Base-by-base conservation (phyloP, 2,888 invertebrate genomes). In the Andricus quercusramuli region DNA sequence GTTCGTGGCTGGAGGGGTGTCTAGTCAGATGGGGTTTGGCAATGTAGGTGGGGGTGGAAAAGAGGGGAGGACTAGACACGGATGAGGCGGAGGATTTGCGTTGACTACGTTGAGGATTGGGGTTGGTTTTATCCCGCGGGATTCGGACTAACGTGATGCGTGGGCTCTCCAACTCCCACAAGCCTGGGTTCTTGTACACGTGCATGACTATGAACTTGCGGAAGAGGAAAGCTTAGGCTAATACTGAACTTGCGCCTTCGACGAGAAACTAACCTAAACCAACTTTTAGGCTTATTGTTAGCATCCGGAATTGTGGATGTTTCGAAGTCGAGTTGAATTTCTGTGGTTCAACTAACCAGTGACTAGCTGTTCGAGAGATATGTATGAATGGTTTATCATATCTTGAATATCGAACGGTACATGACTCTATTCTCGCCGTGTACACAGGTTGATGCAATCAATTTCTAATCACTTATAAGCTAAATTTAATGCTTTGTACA, bases 121-220 rank as follows among this genome's bases (percentile, higher is more conserved):
- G 82, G 87, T 85, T 82, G 86, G 89, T 90, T 90, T 91, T 90
- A 91, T 91, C 90, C 90, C 89, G 82, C 83, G 88, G 88, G 90
- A 89, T 86, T 90, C 85, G 83, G 81, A 85, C 83, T 84, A 84
- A 87, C 85, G 79, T 59, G 67, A 66, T 68, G 79, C 74, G 68
- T 78, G 77, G 83, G 78, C 81, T 80, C 83, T 79, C 78, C 77
- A 81, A 82, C 59, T 80, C 82, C 79, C 76, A 77, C 76, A 78
- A 68, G 80, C 64, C 77, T 77, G 80, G 62, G 32, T n/a, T 56
- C 74, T 56, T 74, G 74, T 56, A 56, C 32, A 70, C 51, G 41
- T 77, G 62, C 44, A 64, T 64, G 32, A 44, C 22, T 77, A 64
- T 64, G 56, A 59, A 77, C 77, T 77, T 64, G 51, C 62, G 62